Conservation (phyloP, 2,888 invertebrate species). For the Cotesia congregata region DNA sequence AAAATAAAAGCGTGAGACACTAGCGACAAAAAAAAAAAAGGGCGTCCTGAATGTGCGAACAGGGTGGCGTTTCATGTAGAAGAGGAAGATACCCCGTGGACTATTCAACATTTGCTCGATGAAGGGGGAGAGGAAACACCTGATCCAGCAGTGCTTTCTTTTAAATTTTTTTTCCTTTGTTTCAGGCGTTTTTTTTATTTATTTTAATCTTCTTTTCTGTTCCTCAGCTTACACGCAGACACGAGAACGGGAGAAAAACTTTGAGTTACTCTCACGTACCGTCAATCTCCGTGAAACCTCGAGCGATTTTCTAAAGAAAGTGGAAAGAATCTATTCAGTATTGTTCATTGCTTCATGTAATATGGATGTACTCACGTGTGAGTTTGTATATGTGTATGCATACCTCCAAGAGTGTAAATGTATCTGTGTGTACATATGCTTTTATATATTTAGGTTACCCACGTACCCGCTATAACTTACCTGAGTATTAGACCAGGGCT, state of each 20-base stretch:
- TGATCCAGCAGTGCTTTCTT: constrained; percentile 45
- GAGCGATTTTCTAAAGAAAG: constrained; percentile 29
- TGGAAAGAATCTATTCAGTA: constrained; percentile 30
- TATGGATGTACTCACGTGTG: constrained; percentile 10
- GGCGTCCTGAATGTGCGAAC: constrained; percentile 42
- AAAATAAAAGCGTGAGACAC: constrained; percentile 1
- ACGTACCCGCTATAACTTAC: neutral
- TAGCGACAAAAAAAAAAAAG: constrained; percentile 13
- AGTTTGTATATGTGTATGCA: constrained; percentile 8
- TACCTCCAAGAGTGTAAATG: constrained; percentile 1
- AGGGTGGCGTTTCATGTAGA: constrained; percentile 43
- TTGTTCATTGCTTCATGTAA: constrained; percentile 33
- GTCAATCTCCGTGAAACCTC: constrained; percentile 46
- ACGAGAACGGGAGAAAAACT: constrained; percentile 22
- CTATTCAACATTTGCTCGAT: constrained; percentile 45
- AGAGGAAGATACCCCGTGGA: constrained; percentile 46
- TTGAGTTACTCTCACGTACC: constrained; percentile 48
- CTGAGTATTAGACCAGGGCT: constrained; percentile 1
- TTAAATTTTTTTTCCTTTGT: constrained; percentile 14
- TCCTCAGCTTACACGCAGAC: constrained; percentile 31
- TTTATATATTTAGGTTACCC: constrained; percentile 16
- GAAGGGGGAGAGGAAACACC: constrained; percentile 48
- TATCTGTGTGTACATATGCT: neutral
- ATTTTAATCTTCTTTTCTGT: constrained; percentile 13
- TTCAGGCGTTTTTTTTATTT: neutral